Conservation (phyloP, 2,888 invertebrate genomes). For the Heliconius cydno region DNA sequence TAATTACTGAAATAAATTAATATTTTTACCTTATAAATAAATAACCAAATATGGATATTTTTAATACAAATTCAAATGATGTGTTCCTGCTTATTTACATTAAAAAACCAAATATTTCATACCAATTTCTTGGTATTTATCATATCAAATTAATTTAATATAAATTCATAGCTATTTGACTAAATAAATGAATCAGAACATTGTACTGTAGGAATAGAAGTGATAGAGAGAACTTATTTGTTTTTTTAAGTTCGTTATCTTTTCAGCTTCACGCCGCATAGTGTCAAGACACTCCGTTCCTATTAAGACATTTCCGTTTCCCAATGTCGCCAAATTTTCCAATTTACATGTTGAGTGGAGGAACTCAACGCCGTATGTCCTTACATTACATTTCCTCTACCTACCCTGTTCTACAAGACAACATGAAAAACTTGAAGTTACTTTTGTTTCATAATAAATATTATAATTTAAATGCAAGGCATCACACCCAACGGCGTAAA, state of each 20-base stretch:
- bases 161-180: background rate
- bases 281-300: too few species aligned
- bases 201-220: background rate
- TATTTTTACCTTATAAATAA: background rate
- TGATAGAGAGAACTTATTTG: too few species aligned
- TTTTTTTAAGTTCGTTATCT: too few species aligned
- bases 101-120: background rate
- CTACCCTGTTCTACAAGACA: too few species aligned
- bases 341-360: background rate
- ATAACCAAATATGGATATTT: too few species aligned
- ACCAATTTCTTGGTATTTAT: background rate
- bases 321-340: too few species aligned
- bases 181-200: background rate
- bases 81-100: background rate
- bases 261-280: too few species aligned
- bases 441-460: background rate
- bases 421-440: background rate
- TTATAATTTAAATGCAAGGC: background rate
- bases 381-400: too few species aligned
- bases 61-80: background rate
- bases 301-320: too few species aligned
- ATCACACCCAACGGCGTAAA: background rate
- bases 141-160: background rate
- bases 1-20: slow-evolving; percentile 3
- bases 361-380: background rate